Evolutionary conservation across 2,113 vertebrate species (phyloP).

Genomic region (Ophthalmolycus amberensis): DNA sequence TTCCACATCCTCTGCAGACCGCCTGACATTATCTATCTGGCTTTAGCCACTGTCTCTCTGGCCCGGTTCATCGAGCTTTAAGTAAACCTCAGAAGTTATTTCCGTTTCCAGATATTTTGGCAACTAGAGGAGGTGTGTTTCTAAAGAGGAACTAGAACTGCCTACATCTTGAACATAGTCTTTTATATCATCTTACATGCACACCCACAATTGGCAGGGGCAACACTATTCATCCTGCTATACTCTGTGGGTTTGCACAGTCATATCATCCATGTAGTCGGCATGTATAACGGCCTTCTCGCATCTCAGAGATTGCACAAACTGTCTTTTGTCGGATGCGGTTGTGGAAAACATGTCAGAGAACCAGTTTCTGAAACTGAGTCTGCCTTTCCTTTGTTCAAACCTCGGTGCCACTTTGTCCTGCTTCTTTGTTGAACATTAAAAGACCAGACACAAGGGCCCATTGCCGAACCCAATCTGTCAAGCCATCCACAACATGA

Average conservation of each 20-base stretch:
- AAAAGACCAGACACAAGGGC: conserved; percentile 60
- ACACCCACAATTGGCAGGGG: conserved; percentile 42
- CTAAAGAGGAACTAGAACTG: conserved; percentile 13
- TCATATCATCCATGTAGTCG: conserved; percentile 26
- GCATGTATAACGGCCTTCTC: conserved; percentile 15
- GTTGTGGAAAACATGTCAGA: conserved; percentile 62
- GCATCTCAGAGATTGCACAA: conserved; percentile 41
- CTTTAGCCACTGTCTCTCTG: conserved; percentile 15
- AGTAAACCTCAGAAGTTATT: conserved; percentile 37
- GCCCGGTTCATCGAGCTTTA: conserved; percentile 18
- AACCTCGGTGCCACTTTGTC: conserved; percentile 58
- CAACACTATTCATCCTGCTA: conserved; percentile 45
- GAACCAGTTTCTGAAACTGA: conserved; percentile 31
- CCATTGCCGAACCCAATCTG: conserved; percentile 78
- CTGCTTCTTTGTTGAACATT: conserved; percentile 64
- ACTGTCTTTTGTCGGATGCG: conserved; percentile 46
- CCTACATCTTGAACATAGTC: conserved; percentile 21
- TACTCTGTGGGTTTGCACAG: conserved; percentile 16
- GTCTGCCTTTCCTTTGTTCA: conserved; percentile 48
- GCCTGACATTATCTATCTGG: conserved; percentile 37
- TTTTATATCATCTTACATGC: conserved; percentile 36
- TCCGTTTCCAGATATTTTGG: conserved; percentile 39
- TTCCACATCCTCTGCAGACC: conserved; percentile 28
- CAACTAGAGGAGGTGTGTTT: conserved; percentile 17
- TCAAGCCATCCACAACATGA: conserved; percentile 69